A percentile compares a stretch with the other conserved stretches of the same genome.
These are phyloP conservation scores for Calliphora vomitoria DNA, from an alignment of 2,888 invertebrate genomes.

Conservation along the genomic window DNA sequence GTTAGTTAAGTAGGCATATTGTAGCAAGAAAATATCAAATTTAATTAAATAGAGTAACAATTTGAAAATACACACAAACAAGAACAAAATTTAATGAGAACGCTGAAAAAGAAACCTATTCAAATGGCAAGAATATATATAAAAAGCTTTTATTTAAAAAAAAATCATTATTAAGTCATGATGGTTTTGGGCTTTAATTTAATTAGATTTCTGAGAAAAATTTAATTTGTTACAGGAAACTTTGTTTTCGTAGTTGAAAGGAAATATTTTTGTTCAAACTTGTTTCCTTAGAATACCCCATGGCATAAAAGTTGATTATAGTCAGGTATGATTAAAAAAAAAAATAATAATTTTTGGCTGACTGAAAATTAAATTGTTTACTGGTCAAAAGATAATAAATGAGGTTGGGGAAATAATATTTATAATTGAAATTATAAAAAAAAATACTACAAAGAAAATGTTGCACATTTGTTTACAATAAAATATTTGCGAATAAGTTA, in stretches of 20 bases:
- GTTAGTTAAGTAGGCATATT: neutral
- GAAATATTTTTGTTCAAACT: too few relatives aligned
- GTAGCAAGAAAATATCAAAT: neutral
- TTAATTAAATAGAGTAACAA: neutral
- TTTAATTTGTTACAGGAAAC: neutral
- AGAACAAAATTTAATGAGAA: neutral
- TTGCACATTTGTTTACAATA: too few relatives aligned
- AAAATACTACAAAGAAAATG: too few relatives aligned
- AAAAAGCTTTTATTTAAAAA: neutral
- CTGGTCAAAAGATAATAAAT: too few relatives aligned
- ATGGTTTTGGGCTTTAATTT: neutral
- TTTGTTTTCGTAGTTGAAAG: neutral
- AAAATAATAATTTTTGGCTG: neutral
- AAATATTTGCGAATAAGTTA: too few relatives aligned
- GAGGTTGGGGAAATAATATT: too few relatives aligned
- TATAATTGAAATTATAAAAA: too few relatives aligned
- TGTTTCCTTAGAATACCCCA: neutral
- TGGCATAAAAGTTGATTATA: neutral
- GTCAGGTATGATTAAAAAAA: neutral
- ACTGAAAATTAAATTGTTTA: too few relatives aligned
- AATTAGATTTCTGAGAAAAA: neutral
- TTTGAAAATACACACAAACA: neutral
- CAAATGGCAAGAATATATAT: neutral
- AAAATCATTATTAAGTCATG: neutral
- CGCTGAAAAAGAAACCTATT: neutral